Base-by-base conservation (phyloP, 2,113 vertebrate genomes). In the Hydrochoerus hydrochaeris region DNA sequence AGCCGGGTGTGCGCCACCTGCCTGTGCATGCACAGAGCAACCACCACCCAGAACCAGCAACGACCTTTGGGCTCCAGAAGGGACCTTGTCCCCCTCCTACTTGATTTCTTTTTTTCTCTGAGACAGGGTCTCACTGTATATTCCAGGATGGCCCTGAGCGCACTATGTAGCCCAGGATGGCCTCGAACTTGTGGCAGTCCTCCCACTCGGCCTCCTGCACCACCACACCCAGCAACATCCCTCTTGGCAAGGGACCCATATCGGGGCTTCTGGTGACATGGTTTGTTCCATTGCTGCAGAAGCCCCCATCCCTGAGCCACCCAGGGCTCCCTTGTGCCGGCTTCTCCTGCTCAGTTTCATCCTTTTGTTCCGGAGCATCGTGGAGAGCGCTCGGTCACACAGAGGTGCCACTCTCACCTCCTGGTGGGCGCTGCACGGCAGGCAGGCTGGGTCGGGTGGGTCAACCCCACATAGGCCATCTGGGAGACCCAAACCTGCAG, bases 401-500 rank as follows among this genome's bases (percentile, higher is more conserved):
- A 16, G 5, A 26, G 35, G 35, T 4, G 6, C 38, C 35, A 5
- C 6, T 2, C 13, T 41, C 52, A 11, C 5, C 5, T 38, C 22
- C 38, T 24, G 17, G 3, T 5, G 11, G 6, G 24, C 52, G 4
- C 3, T 7, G 44, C 26, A 2, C 7, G 60, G 32, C 38, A 44
- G 5, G 16, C 6, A 38, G 58, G 26, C 5, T 5, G 57, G 13
- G 10, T 32, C 13, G 58, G 26, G 3, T 5, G 57, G 13, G 10
- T 32, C 13, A 4, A 0, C 7, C 10, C 6, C 0, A 1, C 5
- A 49, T 2, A 16, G 4, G 19, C 20, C 19, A 28, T 16, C 5
- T 19, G 32, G 81, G 5, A 22, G 16, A 7, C 0, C 5, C 0
- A 4, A 24, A 22, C 44, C 30, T 30, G 8, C 5, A 0, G 1